These are phyloP conservation scores for Erebia epiphron DNA, from an alignment of 2,888 invertebrate species.

Conservation along the genomic window DNA sequence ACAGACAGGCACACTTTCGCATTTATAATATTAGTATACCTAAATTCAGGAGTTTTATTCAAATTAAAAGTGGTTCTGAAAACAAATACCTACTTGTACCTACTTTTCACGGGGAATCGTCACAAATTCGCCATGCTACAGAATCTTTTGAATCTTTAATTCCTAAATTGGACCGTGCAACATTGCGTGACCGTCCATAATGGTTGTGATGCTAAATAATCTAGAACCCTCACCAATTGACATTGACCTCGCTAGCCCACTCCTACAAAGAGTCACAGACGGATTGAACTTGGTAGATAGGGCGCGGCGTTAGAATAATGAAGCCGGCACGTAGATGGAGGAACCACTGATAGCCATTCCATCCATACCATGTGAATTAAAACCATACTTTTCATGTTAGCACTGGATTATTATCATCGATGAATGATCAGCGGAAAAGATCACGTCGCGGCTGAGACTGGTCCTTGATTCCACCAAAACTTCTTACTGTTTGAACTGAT, in stretches of 20 bases:
- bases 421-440: too few species aligned
- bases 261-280: slow-evolving; percentile 7
- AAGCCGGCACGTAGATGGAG: background rate
- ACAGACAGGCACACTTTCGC: too few species aligned
- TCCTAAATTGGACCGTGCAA: slow-evolving; percentile 27
- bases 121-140: background rate
- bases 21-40: too few species aligned
- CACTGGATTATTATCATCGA: too few species aligned
- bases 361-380: background rate
- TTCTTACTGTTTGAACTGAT: too few species aligned
- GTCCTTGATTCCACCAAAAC: too few species aligned
- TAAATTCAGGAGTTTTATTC: background rate
- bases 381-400: background rate
- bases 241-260: slow-evolving; percentile 30
- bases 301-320: background rate
- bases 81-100: too few species aligned
- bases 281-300: background rate
- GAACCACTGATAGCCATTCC: too few species aligned
- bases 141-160: slow-evolving; percentile 25
- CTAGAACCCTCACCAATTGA: slow-evolving; percentile 25
- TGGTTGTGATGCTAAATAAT: slow-evolving; percentile 19
- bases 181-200: slow-evolving; percentile 27
- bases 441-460: too few species aligned
- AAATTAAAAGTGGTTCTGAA: background rate
- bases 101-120: background rate